These are phyloP conservation scores for Metellina segmentata DNA, from an alignment of 2,888 invertebrate species.

Conservation along the genomic window DNA sequence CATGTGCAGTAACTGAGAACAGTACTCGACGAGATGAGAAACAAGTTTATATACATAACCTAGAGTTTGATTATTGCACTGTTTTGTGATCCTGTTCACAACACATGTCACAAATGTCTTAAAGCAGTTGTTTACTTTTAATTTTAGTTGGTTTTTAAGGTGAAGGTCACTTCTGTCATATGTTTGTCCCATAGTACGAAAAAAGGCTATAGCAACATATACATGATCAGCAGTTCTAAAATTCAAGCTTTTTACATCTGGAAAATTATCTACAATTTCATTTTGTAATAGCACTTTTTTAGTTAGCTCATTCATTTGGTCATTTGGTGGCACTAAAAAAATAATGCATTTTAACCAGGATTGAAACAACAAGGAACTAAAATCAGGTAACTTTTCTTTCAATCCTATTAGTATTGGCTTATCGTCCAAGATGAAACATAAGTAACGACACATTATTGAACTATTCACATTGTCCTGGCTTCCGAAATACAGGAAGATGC, in stretches of 20 bases:
- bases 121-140: conserved; percentile 34
- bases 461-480: conserved; percentile 35
- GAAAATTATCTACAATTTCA: conserved; percentile 33
- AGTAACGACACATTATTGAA: conserved; percentile 41
- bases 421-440: conserved; percentile 59
- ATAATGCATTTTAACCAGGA: conserved; percentile 57
- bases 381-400: conserved; percentile 5
- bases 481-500: conserved; percentile 49
- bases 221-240: conserved; percentile 25
- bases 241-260: conserved; percentile 19
- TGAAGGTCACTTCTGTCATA: conserved; percentile 32
- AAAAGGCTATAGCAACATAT: conserved; percentile 27
- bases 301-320: conserved; percentile 53
- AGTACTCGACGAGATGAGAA: conserved; percentile 52
- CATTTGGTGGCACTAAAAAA: conserved; percentile 4
- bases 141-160: conserved; percentile 25
- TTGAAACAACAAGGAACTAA: conserved; percentile 30
- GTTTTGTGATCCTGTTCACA: conserved; percentile 16
- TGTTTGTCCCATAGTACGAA: conserved; percentile 38
- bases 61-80: not conserved
- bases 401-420: conserved; percentile 10
- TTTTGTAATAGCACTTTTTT: conserved; percentile 19
- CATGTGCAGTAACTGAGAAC: conserved; percentile 56
- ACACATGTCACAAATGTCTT: conserved; percentile 32
- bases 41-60: conserved; percentile 60